These are phyloP conservation scores for Trilocha varians DNA, from an alignment of 2,888 invertebrate species.

Conservation along the genomic window DNA sequence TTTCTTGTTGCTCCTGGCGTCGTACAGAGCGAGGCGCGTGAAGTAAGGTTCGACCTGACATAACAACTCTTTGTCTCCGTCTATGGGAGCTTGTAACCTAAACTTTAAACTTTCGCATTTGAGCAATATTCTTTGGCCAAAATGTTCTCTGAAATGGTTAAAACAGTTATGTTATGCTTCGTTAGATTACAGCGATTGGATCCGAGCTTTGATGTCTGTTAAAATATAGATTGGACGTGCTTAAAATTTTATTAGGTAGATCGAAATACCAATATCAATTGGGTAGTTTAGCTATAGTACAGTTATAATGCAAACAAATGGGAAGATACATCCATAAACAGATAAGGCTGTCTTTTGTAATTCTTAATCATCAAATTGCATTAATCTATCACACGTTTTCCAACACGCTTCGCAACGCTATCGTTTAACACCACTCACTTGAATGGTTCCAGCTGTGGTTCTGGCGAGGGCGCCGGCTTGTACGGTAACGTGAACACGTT, in stretches of 20 bases:
- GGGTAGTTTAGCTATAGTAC: no score
- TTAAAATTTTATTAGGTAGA: no score
- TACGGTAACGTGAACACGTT: constrained; percentile 80
- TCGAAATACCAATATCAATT: background rate
- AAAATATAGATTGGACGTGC: no score
- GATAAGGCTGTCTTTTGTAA: no score
- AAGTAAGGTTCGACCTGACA: constrained; percentile 96
- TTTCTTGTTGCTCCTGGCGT: constrained; percentile 89
- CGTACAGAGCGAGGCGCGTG: constrained; percentile 90
- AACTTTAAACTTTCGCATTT: constrained; percentile 89
- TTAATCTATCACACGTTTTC: no score
- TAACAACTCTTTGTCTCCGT: constrained; percentile 81
- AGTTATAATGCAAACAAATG: no score
- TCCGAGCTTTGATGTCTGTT: no score
- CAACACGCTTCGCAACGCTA: no score
- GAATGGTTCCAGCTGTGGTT: constrained; percentile 80
- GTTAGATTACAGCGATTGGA: no score
- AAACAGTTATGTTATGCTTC: constrained; percentile 1
- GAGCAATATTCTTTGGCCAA: constrained; percentile 88
- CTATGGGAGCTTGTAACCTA: constrained; percentile 85
- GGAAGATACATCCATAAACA: no score
- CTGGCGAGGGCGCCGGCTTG: constrained; percentile 53
- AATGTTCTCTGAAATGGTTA: constrained; percentile 79
- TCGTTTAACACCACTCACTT: no score
- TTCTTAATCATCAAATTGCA: no score